Evolutionary conservation across 2,113 vertebrate species (phyloP).

Genomic region (Madoqua kirkii): DNA sequence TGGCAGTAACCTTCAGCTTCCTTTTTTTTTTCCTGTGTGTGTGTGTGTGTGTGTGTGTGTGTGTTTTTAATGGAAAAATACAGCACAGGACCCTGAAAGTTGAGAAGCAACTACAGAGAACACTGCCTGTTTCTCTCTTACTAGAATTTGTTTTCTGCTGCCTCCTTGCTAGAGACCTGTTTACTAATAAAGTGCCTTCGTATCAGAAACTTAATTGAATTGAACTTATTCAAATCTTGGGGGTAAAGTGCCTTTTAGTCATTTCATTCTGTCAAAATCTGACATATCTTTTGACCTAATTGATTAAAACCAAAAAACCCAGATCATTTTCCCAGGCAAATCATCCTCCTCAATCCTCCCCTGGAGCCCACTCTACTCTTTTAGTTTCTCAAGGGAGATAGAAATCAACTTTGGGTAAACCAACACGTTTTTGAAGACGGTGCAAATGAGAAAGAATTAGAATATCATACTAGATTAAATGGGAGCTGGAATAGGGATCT

Average conservation of each 20-base stretch:
- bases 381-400: not conserved
- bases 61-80: constrained; percentile 59
- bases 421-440: not conserved
- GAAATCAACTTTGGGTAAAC: not conserved
- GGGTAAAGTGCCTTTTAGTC: not conserved
- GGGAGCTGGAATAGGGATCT: too few species aligned
- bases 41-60: not conserved
- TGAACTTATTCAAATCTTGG: constrained; percentile 14
- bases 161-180: not conserved
- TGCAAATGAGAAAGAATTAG: not conserved
- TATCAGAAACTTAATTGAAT: constrained; percentile 46
- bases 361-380: not conserved
- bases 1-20: constrained; percentile 40
- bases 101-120: constrained; percentile 5
- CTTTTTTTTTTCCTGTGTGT: not conserved
- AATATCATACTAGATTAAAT: not conserved
- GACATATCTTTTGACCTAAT: not conserved
- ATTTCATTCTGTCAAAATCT: constrained; percentile 21
- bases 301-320: constrained; percentile 16
- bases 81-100: not conserved
- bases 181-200: constrained; percentile 43
- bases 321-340: not conserved
- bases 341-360: not conserved
- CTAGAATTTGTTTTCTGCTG: constrained; percentile 20
- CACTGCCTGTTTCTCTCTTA: not conserved